A percentile compares a stretch with the other conserved stretches of the same genome.
These are phyloP conservation scores for Trochalopteron elliotii DNA, from an alignment of 2,113 vertebrate species.

Conservation along the genomic window DNA sequence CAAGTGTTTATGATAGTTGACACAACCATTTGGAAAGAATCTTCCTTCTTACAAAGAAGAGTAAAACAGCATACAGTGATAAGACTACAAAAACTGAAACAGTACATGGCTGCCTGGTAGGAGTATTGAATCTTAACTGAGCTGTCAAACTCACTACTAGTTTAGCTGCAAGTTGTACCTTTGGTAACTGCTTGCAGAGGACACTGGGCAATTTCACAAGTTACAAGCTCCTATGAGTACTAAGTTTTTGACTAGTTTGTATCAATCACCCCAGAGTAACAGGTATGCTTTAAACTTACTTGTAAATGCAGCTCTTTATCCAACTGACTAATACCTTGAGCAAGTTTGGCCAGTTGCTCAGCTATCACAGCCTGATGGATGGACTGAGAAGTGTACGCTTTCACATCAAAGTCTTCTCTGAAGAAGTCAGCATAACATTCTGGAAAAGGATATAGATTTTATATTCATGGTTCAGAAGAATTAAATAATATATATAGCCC, in stretches of 20 bases:
- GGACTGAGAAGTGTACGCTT: constrained; percentile 91
- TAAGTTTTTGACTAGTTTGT: neutral
- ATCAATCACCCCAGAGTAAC: neutral
- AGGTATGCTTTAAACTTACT: constrained; percentile 70
- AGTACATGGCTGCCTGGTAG: neutral
- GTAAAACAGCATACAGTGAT: neutral
- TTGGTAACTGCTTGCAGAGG: neutral
- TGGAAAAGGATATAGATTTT: constrained; percentile 51
- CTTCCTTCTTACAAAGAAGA: neutral
- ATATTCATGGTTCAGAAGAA: neutral
- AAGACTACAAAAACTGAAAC: neutral
- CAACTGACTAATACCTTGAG: constrained; percentile 95
- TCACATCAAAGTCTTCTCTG: constrained; percentile 90
- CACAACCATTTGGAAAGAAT: neutral
- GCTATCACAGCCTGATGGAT: constrained; percentile 94
- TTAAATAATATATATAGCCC: neutral
- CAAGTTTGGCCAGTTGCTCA: constrained; percentile 92
- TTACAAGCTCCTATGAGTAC: neutral
- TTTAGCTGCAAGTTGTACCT: neutral
- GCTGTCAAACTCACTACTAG: neutral
- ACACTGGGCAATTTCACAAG: neutral
- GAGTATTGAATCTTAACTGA: neutral
- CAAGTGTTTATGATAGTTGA: neutral
- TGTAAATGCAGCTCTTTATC: constrained; percentile 95
- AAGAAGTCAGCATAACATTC: constrained; percentile 92